Base-by-base conservation (phyloP, 1,140 invertebrate genomes). In the Apocrypta bakeri region DNA sequence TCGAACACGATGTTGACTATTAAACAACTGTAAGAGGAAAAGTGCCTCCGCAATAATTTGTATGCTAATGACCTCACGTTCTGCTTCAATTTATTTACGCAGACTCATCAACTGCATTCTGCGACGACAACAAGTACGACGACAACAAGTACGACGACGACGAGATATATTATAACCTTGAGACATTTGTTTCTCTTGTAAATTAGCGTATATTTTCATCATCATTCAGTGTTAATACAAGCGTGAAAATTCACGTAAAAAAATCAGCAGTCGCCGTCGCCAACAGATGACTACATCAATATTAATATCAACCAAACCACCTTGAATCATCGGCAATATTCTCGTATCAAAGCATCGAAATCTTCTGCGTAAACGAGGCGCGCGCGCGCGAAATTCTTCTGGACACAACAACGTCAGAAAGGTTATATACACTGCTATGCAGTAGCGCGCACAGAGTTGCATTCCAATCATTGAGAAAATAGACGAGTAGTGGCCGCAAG, bases 381-480 rank as follows among this genome's bases (percentile, higher is more conserved):
- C n/a, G n/a, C 48, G 21, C 17, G 48, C 25, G 25, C 9, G 63
- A 77, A 48, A 63, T 83, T 29, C 24, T 66, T 66, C 6, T 56
- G 72, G 76, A 74, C 48, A n/a, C 71, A 21, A 48, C 17, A n/a
- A 61, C 56, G 69, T 74, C 76, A 31, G 72, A 79, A 77, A 76
- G 61, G 40, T 11, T 56, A 27, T 73, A 29, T 21, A n/a, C 48
- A 21, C 42, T 12, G 42, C 42, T 48, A 17, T n/a, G 48, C 21
- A 6, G 48, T 17, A 56, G 48, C 42, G 48, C 33, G n/a, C 31
- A 21, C 29, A 48, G 29, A 83, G 81, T 86, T 77, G 86, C 88
- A 90, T 87, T 89, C 88, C 86, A 85, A 89, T 89, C 87, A 83
- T 86, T 85, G 85, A 85, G 84, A 86, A 88, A 87, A 87, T 88